Conservation (phyloP, 2,797 vertebrate genomes). For the Parambassis ranga region DNA sequence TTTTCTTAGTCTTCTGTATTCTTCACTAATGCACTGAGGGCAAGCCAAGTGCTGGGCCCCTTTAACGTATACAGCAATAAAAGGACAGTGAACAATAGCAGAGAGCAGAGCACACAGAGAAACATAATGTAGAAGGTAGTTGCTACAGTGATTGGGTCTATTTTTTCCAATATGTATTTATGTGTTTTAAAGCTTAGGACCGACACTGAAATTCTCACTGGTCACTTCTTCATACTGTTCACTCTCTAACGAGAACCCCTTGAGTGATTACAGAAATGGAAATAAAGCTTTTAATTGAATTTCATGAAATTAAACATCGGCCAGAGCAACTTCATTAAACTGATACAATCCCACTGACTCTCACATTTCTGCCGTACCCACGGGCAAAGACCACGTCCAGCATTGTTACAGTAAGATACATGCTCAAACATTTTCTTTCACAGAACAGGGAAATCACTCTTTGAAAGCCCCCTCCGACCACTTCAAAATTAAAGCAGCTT, state of each 20-base stretch:
- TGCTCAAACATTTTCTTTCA: conserved; percentile 52
- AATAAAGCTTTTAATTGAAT: conserved; percentile 71
- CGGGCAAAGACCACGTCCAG: conserved; percentile 52
- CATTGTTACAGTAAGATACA: conserved; percentile 50
- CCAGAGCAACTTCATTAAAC: conserved; percentile 69
- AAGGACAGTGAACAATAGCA: conserved; percentile 17
- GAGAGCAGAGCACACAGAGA: conserved; percentile 8
- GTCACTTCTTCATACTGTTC: conserved; percentile 27
- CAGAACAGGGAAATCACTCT: conserved; percentile 50
- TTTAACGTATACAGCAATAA: conserved; percentile 27
- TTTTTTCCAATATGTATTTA: no score
- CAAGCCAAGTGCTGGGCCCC: conserved; percentile 26
- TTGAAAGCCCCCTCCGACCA: conserved; percentile 16
- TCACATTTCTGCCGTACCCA: conserved; percentile 45
- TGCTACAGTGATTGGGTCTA: background rate
- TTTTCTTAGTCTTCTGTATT: conserved; percentile 5
- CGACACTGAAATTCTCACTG: conserved; percentile 12
- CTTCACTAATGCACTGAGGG: conserved; percentile 21
- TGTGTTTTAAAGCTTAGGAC: no score
- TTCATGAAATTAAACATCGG: conserved; percentile 69
- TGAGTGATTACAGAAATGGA: conserved; percentile 58
- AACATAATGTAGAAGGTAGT: conserved; percentile 10
- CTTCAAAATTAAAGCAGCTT: conserved; percentile 54
- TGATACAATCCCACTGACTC: conserved; percentile 71
- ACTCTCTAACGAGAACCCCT: conserved; percentile 22